phyloP scores from a whole-genome alignment of 2,113 vertebrate species.

The Paramormyrops kingsleyae region DNA sequence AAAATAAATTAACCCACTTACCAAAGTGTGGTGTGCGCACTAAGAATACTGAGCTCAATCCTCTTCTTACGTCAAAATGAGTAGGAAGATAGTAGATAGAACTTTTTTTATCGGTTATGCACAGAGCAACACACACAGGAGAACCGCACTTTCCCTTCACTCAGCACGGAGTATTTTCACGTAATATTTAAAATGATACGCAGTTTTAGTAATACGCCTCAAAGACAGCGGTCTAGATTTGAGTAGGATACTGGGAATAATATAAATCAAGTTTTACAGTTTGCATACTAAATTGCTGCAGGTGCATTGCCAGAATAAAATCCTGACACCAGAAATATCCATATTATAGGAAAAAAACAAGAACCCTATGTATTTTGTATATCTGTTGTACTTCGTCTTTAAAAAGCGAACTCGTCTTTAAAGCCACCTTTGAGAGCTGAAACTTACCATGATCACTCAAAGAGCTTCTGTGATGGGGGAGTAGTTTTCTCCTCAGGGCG shows the following conservation, averaged over 20 bases:
- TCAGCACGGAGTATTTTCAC: background rate
- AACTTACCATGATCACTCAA: background rate
- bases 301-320: background rate
- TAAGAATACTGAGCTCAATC: background rate
- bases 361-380: background rate
- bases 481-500: background rate
- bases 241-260: background rate
- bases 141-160: background rate
- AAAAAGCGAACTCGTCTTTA: background rate
- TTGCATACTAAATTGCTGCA: background rate
- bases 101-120: background rate
- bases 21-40: background rate
- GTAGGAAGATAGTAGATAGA: background rate
- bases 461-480: background rate
- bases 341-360: background rate
- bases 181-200: background rate
- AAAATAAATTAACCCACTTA: background rate
- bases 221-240: background rate
- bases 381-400: background rate
- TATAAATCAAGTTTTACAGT: background rate
- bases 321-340: background rate
- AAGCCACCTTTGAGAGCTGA: background rate
- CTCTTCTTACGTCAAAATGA: background rate
- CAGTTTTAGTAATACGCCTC: background rate
- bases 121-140: background rate